A percentile compares a stretch with the other conserved stretches of the same genome.
phyloP scores from a whole-genome alignment of 2,888 invertebrate species.

The Marronus borbonicus region DNA sequence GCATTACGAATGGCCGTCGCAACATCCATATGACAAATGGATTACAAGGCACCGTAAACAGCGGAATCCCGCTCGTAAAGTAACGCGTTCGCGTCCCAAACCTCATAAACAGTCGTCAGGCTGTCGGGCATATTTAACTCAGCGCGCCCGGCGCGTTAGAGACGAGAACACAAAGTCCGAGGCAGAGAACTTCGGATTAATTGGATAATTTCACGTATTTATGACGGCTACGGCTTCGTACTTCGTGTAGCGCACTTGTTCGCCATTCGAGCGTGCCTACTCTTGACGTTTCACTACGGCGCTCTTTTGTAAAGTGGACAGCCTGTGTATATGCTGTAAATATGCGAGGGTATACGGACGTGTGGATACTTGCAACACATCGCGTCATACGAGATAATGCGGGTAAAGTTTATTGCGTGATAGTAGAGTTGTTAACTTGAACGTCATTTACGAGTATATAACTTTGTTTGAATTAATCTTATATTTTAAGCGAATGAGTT shows the following conservation, averaged over 20 bases:
- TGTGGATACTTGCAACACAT: background rate
- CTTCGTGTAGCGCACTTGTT: background rate
- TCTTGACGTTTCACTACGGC: too few relatives aligned
- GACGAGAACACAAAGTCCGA: constrained; percentile 3
- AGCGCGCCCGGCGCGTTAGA: background rate
- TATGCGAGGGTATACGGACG: background rate
- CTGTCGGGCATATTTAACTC: constrained; percentile 46
- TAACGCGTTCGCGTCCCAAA: constrained; percentile 45
- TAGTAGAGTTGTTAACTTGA: constrained; percentile 10
- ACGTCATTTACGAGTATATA: background rate
- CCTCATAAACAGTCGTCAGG: constrained; percentile 40
- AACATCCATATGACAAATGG: constrained; percentile 57
- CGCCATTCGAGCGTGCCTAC: background rate
- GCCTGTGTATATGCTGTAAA: background rate
- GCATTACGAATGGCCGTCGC: constrained; percentile 53
- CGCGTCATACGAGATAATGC: background rate
- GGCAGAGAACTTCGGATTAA: constrained; percentile 25
- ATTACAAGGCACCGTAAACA: constrained; percentile 57
- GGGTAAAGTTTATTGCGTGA: constrained; percentile 1
- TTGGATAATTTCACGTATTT: constrained; percentile 46
- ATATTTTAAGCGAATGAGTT: too few relatives aligned
- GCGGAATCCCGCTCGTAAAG: constrained; percentile 56
- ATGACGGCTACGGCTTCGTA: constrained; percentile 23
- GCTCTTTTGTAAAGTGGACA: too few relatives aligned
- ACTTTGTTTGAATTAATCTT: too few relatives aligned